phyloP scores from a whole-genome alignment of 64 coral and sea anemone genomes.

The Platygyra sinensis region DNA sequence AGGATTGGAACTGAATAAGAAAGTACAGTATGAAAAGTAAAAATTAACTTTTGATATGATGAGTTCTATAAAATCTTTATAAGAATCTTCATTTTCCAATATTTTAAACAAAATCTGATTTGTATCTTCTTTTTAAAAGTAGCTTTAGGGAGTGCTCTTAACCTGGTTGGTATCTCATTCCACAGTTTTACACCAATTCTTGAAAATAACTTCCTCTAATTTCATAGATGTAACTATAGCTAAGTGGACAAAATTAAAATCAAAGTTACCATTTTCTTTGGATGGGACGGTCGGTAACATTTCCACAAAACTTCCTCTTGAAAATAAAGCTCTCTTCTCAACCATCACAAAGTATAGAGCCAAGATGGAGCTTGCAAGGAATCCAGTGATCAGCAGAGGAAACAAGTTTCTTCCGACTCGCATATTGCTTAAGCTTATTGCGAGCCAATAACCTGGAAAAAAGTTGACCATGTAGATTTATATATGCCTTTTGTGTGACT shows the following conservation, averaged over 20 bases:
- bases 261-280: not conserved
- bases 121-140: too few relatives aligned
- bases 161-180: too few relatives aligned
- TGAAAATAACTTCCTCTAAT: too few relatives aligned
- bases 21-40: too few relatives aligned
- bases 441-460: not conserved
- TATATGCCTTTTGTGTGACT: not conserved
- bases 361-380: not conserved
- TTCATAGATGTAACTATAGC: too few relatives aligned
- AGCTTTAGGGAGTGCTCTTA: too few relatives aligned
- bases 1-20: too few relatives aligned
- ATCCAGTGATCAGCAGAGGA: not conserved
- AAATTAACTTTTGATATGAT: too few relatives aligned
- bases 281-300: not conserved
- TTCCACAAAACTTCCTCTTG: not conserved
- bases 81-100: too few relatives aligned
- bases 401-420: not conserved
- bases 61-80: too few relatives aligned
- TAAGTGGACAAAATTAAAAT: not conserved
- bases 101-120: too few relatives aligned
- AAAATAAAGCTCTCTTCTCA: not conserved
- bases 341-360: not conserved
- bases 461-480: not conserved
- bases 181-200: too few relatives aligned
- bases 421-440: not conserved